Conservation (phyloP, 2,113 vertebrate genomes). For the Chloebia gouldiae region DNA sequence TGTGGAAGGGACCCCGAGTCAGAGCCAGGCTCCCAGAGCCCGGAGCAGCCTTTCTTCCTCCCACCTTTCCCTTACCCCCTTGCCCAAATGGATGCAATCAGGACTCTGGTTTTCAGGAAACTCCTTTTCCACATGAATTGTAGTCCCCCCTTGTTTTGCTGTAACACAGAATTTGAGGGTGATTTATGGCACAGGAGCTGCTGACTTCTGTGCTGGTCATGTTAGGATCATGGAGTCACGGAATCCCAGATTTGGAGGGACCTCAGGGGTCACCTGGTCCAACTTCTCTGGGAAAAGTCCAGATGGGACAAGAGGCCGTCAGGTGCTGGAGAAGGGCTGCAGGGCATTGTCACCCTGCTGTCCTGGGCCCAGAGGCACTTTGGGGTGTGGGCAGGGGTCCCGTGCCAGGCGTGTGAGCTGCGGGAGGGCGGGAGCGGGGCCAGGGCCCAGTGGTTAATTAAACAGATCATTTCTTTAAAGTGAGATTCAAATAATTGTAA, state of each 20-base stretch:
- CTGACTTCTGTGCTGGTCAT: not conserved
- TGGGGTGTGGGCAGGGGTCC: not conserved
- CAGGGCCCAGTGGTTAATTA: not conserved
- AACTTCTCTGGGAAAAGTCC: not conserved
- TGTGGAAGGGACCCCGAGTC: not conserved
- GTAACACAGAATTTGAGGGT: not conserved
- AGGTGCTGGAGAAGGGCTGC: not conserved
- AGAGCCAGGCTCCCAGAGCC: not conserved
- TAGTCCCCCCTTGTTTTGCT: not conserved
- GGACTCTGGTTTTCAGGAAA: not conserved
- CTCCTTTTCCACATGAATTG: accelerated
- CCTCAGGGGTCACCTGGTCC: not conserved
- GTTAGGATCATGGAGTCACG: not conserved
- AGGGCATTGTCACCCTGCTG: not conserved
- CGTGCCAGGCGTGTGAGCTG: not conserved
- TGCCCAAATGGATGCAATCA: not conserved
- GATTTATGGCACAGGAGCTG: not conserved
- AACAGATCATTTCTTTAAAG: not conserved
- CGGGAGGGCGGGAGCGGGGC: not conserved
- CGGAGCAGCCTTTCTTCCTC: accelerated
- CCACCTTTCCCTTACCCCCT: accelerated
- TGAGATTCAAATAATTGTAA: constrained; percentile 50
- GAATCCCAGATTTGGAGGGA: not conserved
- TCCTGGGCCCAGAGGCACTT: not conserved
- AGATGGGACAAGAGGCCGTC: not conserved